These are phyloP conservation scores for Ectemnius lituratus DNA, from an alignment of 2,888 invertebrate species.

Conservation along the genomic window DNA sequence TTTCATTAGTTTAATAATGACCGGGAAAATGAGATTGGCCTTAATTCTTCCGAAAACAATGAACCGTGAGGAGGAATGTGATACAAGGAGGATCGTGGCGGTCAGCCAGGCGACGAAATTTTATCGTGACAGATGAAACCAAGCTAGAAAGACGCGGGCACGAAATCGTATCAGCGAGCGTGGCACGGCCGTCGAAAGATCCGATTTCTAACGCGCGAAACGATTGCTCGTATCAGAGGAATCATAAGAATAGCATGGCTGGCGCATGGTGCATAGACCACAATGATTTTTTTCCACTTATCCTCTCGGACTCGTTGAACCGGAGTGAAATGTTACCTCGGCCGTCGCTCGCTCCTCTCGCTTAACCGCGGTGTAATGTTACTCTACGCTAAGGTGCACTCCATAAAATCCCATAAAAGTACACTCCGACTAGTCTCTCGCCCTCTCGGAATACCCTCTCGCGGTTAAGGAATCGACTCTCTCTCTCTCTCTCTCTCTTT, in stretches of 20 bases:
- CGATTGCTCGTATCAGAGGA: conserved; percentile 40
- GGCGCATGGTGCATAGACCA: conserved; percentile 56
- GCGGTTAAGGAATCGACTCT: conserved; percentile 27
- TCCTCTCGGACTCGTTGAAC: conserved; percentile 49
- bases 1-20: no score
- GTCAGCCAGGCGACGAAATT: conserved; percentile 14
- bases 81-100: no score
- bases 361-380: conserved; percentile 59
- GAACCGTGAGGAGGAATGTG: no score
- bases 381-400: conserved; percentile 50
- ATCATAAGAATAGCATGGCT: conserved; percentile 51
- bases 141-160: conserved; percentile 24
- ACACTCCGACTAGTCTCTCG: conserved; percentile 26
- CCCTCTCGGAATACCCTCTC: conserved; percentile 30
- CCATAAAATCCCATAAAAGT: conserved; percentile 55
- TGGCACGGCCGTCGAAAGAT: conserved; percentile 15
- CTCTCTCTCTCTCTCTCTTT: not conserved
- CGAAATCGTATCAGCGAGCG: conserved; percentile 35
- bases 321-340: conserved; percentile 65
- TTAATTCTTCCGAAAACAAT: no score
- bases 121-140: conserved; percentile 10
- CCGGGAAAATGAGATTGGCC: no score
- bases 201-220: conserved; percentile 45
- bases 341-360: conserved; percentile 48
- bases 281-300: conserved; percentile 57